These are phyloP conservation scores for human (Homo sapiens) DNA, from an alignment of 2,113 vertebrate species.

Conservation along the genomic window DNA sequence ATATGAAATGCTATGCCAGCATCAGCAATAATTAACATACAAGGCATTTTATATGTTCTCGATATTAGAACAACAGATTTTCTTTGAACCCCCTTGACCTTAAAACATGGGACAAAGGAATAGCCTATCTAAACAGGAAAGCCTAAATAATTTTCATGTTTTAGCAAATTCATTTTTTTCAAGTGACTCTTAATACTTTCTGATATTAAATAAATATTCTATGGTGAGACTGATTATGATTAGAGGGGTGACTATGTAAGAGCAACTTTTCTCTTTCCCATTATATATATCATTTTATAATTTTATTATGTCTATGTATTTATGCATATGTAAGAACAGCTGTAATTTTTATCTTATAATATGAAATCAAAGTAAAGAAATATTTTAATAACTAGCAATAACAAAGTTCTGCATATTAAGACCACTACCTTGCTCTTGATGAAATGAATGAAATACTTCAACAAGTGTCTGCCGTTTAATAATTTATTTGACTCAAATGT, in stretches of 20 bases:
- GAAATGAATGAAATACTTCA: conserved; percentile 12
- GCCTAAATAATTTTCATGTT: background rate
- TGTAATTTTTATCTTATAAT: conserved; percentile 26
- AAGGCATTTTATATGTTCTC: conserved; percentile 40
- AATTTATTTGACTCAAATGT: conserved; percentile 31
- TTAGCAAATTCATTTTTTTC: conserved; percentile 44
- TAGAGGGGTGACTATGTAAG: background rate
- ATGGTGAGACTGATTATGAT: background rate
- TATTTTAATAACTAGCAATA: conserved; percentile 21
- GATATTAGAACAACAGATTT: conserved; percentile 58
- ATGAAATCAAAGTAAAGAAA: conserved; percentile 14
- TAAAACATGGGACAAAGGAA: conserved; percentile 52
- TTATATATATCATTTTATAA: background rate
- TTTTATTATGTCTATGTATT: background rate
- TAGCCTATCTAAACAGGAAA: conserved; percentile 6
- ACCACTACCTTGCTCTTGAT: background rate
- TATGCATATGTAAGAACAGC: background rate
- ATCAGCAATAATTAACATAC: conserved; percentile 62
- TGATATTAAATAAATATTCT: conserved; percentile 16
- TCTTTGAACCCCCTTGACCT: conserved; percentile 49
- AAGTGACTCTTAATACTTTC: conserved; percentile 6
- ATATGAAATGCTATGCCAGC: conserved; percentile 53
- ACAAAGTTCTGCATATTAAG: background rate
- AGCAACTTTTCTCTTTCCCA: background rate
- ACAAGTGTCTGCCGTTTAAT: background rate